Evolutionary conservation across 2,113 vertebrate genomes (phyloP).

Genomic region (Lonchura striata): DNA sequence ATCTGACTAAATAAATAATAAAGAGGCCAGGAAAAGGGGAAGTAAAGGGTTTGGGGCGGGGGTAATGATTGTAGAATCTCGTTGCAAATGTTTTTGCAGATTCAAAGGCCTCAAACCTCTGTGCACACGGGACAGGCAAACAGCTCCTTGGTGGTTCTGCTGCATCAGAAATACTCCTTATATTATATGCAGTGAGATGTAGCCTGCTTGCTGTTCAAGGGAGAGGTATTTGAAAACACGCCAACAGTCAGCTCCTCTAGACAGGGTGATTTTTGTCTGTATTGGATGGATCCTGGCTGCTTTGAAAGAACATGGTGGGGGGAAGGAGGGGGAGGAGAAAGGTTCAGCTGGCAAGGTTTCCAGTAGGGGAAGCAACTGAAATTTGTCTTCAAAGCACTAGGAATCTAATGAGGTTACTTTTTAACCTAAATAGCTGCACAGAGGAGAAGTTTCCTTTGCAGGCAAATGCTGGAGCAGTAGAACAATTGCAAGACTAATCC

Average conservation of each 20-base stretch:
- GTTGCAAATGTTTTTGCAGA: constrained; percentile 10
- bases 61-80: constrained; percentile 23
- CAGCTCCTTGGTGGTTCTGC: neutral
- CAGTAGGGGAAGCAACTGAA: constrained; percentile 63
- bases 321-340: constrained; percentile 25
- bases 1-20: constrained; percentile 79
- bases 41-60: constrained; percentile 29
- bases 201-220: constrained; percentile 47
- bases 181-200: neutral
- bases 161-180: constrained; percentile 22
- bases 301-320: constrained; percentile 45
- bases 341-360: constrained; percentile 61
- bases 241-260: constrained; percentile 60
- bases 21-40: constrained; percentile 66
- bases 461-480: constrained; percentile 35
- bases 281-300: constrained; percentile 57
- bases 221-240: constrained; percentile 66
- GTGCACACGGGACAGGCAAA: neutral
- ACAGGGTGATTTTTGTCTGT: constrained; percentile 65
- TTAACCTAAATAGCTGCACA: constrained; percentile 57
- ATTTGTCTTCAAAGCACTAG: constrained; percentile 57
- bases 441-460: constrained; percentile 63
- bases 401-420: constrained; percentile 67
- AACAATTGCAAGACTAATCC: constrained; percentile 61
- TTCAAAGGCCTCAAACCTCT: constrained; percentile 4